phyloP scores from a whole-genome alignment of 2,797 vertebrate genomes.

The Uromys caudimaculatus region DNA sequence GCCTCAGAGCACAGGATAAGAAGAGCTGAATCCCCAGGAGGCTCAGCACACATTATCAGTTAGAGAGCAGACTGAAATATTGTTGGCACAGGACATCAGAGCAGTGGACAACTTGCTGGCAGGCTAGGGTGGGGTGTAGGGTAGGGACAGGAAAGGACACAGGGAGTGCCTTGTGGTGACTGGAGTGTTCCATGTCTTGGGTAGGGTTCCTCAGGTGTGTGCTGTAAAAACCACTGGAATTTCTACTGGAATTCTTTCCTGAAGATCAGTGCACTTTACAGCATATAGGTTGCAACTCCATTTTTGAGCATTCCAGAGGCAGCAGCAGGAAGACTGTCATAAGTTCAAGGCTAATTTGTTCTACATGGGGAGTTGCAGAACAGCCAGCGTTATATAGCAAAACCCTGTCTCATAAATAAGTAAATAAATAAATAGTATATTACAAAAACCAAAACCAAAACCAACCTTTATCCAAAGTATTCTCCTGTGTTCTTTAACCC shows the following conservation, averaged over 20 bases:
- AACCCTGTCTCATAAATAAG: neutral
- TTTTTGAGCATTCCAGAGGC: neutral
- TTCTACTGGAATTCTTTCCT: neutral
- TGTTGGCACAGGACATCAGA: too few relatives aligned
- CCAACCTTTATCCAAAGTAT: slow-evolving; percentile 3
- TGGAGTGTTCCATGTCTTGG: neutral
- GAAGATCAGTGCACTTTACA: neutral
- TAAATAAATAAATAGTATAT: neutral
- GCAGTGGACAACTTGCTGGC: neutral
- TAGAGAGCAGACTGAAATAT: neutral
- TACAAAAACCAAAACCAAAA: neutral
- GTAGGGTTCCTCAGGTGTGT: neutral
- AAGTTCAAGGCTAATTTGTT: neutral
- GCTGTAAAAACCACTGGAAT: neutral
- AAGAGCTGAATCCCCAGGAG: neutral
- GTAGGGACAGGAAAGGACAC: neutral
- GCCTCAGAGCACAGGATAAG: neutral
- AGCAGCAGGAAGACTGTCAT: neutral
- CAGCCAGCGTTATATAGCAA: neutral
- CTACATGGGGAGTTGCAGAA: neutral
- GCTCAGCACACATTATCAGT: neutral
- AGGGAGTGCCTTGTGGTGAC: neutral
- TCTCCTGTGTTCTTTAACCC: neutral
- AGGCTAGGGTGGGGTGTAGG: neutral
- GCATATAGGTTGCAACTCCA: neutral